Percentiles rank a stretch among this genome's conserved stretches.
phyloP scores from a whole-genome alignment of 1,140 invertebrate genomes.

The Caenorhabditis latens region DNA sequence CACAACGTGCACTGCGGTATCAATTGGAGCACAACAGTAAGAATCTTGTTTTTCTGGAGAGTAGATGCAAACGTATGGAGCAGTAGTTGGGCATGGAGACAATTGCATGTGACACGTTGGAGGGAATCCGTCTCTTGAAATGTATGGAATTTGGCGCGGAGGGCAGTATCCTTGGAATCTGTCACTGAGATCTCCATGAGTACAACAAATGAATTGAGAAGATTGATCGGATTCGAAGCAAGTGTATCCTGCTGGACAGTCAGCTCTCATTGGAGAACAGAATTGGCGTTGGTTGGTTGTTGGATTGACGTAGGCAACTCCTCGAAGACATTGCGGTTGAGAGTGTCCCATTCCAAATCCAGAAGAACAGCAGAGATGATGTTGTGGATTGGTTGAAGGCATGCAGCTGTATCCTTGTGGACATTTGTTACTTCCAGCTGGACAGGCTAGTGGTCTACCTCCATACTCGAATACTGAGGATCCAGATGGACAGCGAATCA shows the following conservation, averaged over 20 bases:
- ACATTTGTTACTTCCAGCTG: conserved; percentile 66
- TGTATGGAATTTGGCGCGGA: conserved; percentile 74
- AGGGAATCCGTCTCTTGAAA: conserved; percentile 67
- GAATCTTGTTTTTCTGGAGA: conserved; percentile 77
- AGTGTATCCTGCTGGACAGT: conserved; percentile 64
- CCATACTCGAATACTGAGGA: conserved; percentile 67
- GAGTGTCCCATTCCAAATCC: conserved; percentile 63
- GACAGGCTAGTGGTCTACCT: conserved; percentile 62
- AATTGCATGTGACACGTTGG: conserved; percentile 76
- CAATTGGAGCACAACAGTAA: conserved; percentile 75
- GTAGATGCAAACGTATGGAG: conserved; percentile 76
- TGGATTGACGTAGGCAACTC: conserved; percentile 74
- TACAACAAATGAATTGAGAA: conserved; percentile 66
- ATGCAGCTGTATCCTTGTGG: conserved; percentile 73
- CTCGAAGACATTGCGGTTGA: conserved; percentile 74
- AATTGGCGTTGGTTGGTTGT: conserved; percentile 60
- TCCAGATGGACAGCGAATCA: conserved; percentile 70
- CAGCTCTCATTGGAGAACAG: conserved; percentile 57
- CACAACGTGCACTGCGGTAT: conserved; percentile 67
- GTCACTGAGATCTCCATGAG: conserved; percentile 59
- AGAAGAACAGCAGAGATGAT: conserved; percentile 74
- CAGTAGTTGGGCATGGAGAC: conserved; percentile 74
- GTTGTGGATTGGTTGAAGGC: conserved; percentile 68
- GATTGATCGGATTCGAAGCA: conserved; percentile 60
- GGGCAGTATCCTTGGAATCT: conserved; percentile 72